Conservation (phyloP, 2,888 invertebrate genomes). For the Lithophane ornitopus region DNA sequence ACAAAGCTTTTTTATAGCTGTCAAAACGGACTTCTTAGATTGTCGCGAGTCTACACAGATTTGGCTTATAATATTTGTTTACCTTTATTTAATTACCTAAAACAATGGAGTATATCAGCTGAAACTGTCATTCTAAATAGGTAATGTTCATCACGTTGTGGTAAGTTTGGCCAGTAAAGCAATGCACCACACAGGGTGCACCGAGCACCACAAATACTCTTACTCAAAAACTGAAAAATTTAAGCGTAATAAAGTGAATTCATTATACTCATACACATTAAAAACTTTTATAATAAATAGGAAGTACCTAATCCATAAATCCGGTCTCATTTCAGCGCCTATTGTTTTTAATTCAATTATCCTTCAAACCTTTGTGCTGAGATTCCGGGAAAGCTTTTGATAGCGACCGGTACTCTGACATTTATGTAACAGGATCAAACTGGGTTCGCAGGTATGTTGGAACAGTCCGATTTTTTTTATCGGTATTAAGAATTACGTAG, state of each 20-base stretch:
- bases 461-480: background rate
- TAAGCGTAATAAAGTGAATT: background rate
- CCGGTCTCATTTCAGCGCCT: background rate
- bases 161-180: no score
- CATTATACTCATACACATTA: background rate
- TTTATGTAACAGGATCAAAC: background rate
- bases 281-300: background rate
- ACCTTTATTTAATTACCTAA: no score
- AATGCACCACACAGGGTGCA: background rate
- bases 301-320: background rate
- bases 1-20: no score
- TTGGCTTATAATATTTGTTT: no score
- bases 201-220: no score
- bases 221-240: no score
- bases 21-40: no score
- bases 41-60: no score
- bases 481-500: no score
- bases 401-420: background rate
- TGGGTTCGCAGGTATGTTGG: background rate
- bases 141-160: background rate
- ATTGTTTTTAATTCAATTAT: constrained; percentile 32
- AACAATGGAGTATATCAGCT: no score
- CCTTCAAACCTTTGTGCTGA: constrained; percentile 2
- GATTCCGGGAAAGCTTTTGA: constrained; percentile 32
- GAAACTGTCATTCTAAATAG: no score